These are phyloP conservation scores for Brenthis ino DNA, from an alignment of 2,888 invertebrate genomes.

Conservation along the genomic window DNA sequence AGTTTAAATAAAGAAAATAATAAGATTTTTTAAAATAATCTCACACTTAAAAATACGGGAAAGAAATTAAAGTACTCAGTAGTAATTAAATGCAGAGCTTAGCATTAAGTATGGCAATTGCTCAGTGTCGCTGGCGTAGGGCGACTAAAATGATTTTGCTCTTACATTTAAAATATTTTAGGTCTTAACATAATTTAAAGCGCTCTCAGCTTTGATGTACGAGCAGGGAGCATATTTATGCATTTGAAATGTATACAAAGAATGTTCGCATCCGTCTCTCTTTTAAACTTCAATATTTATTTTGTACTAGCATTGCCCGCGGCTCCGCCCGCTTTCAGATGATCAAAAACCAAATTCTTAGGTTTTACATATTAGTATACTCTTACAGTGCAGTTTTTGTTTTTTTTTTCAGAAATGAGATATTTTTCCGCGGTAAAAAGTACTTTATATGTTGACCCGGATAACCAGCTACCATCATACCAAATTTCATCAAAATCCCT, in stretches of 20 bases:
- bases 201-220: conserved; percentile 16
- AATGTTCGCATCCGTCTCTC: not conserved
- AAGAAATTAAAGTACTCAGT: conserved; percentile 51
- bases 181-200: conserved; percentile 29
- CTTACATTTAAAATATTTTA: conserved; percentile 34
- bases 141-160: conserved; percentile 53
- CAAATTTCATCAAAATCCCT: too few species aligned
- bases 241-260: conserved; percentile 6
- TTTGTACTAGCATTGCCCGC: too few species aligned
- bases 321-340: too few species aligned
- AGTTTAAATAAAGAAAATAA: conserved; percentile 6
- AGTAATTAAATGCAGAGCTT: conserved; percentile 74
- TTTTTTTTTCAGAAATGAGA: too few species aligned
- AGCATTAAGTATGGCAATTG: conserved; percentile 72
- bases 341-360: too few species aligned
- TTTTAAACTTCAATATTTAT: too few species aligned
- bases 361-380: too few species aligned
- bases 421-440: too few species aligned
- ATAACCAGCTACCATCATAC: too few species aligned
- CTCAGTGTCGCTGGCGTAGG: conserved; percentile 61
- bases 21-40: conserved; percentile 13
- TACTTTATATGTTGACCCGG: too few species aligned
- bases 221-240: not conserved
- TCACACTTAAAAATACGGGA: conserved; percentile 25
- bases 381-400: too few species aligned